Conservation (phyloP, 1,140 invertebrate species). For the Neotoxoptera formosana region DNA sequence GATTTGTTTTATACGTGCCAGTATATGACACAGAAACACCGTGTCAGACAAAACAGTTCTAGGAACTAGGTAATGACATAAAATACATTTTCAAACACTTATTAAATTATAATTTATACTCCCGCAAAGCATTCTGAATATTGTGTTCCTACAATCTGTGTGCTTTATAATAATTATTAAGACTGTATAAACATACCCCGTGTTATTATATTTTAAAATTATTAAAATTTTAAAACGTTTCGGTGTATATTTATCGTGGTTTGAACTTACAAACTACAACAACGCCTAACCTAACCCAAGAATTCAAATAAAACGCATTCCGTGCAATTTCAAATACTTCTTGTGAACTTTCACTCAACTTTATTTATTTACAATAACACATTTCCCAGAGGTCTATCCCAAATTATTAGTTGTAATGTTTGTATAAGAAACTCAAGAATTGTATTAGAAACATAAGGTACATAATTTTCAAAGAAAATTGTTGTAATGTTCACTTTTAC, state of each 20-base stretch:
- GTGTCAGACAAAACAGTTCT: background rate
- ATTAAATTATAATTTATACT: background rate
- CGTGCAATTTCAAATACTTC: slow-evolving; percentile 11
- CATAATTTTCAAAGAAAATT: background rate
- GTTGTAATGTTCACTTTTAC: background rate
- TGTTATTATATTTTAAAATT: background rate
- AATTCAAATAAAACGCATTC: slow-evolving; percentile 29
- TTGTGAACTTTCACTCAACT: background rate
- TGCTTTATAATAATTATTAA: background rate
- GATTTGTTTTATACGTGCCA: background rate
- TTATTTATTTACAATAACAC: slow-evolving; percentile 46
- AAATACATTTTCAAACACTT: background rate
- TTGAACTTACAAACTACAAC: background rate
- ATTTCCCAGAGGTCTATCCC: slow-evolving; percentile 15
- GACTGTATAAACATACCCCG: background rate
- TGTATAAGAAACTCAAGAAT: background rate
- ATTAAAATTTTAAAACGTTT: background rate
- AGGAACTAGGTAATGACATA: background rate
- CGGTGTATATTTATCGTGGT: background rate
- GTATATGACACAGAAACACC: background rate
- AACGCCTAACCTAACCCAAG: background rate
- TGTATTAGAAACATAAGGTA: background rate
- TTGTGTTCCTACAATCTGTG: background rate
- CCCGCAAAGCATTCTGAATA: background rate
- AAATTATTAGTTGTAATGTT: slow-evolving; percentile 17